Base-by-base conservation (phyloP, 2,888 invertebrate species). In the Melieria crassipennis region DNA sequence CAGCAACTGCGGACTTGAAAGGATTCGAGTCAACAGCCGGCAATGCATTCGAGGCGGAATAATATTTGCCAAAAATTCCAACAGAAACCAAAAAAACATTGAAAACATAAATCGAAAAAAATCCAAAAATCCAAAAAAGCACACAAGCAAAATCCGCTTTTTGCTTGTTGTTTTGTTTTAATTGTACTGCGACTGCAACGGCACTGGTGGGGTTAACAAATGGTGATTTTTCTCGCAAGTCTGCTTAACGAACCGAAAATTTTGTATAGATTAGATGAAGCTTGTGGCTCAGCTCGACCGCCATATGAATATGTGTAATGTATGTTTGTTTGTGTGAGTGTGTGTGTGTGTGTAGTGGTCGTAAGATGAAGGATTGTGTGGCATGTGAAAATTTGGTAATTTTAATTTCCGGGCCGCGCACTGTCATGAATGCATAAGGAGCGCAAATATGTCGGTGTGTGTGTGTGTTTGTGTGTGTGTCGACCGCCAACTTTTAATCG, bases 171-270 rank as follows among this genome's bases (percentile, higher is more conserved):
- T 30, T 30, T 30, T 30, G 30, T 30, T 30, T 30, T 30, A 30
- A 30, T 30, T 30, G 30, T 30, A 2, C 30, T 30, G 1, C 30
- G 30, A 30, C 30, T 30, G 30, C 30, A 30, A 30, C 30, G 30
- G 30, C 30, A 30, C 30, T 30, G 30, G 1, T 30, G 30, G 30
- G 30, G 30, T 30, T 30, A 30, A 30, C 30, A 30, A 42, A 16
- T 63, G 48, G 52, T 64, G 67, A 61, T 67, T 63, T 63, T 63
- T 48, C 52, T 57, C 71, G 73, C 71, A 80, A 77, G 79, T 30
- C 30, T 79, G 78, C 77, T 79, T 78, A 82, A 80, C 82, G 81
- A 82, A 82, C 79, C 80, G 82, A 61, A 67, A 57, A 70, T 71
- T 73, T 75, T 69, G 64, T 71, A 65, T 64, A 70, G 72, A 72